phyloP scores from a whole-genome alignment of 2,797 vertebrate species.

The Carduelis carduelis region DNA sequence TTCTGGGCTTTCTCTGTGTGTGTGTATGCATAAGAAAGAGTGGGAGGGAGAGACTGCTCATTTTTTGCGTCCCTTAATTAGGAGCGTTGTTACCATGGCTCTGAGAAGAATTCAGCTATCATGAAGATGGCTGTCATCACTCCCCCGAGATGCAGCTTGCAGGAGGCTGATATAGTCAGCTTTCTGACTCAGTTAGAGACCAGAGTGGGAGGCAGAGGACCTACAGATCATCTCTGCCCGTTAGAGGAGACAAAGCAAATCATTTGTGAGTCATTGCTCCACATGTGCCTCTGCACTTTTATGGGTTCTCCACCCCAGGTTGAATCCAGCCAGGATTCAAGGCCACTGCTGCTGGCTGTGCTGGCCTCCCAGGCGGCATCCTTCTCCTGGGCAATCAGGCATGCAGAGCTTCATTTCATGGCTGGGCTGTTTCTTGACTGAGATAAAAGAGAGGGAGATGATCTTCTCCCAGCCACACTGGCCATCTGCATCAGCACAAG shows the following conservation, averaged over 20 bases:
- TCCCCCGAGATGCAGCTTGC: background rate
- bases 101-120: background rate
- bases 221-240: background rate
- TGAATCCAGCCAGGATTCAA: background rate
- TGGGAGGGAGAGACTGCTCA: background rate
- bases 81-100: background rate
- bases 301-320: background rate
- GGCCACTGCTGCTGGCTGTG: background rate
- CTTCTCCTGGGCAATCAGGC: background rate
- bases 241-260: background rate
- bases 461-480: background rate
- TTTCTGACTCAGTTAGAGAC: background rate
- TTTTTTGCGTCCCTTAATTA: background rate
- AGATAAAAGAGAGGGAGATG: background rate
- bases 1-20: background rate
- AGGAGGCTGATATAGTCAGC: background rate
- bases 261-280: background rate
- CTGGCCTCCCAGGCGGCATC: background rate
- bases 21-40: background rate
- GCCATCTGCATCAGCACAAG: fast-evolving
- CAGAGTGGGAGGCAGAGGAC: background rate
- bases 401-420: background rate
- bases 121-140: background rate
- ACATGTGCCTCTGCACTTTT: background rate
- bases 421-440: background rate